phyloP scores from a whole-genome alignment of 2,113 vertebrate species.

The Malaclemys terrapin region DNA sequence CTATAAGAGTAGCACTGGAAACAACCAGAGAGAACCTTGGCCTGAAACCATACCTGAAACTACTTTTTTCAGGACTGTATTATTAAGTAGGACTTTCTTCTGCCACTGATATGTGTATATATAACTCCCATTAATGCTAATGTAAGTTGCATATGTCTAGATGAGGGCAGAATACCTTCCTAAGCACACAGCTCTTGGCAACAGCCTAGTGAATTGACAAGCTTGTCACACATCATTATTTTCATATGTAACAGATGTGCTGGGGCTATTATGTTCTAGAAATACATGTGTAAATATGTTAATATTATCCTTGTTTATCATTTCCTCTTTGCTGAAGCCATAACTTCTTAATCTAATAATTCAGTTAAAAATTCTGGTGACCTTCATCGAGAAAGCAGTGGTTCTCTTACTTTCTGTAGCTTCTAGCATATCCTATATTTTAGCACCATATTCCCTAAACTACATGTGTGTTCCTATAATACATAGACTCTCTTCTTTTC shows the following conservation, averaged over 20 bases:
- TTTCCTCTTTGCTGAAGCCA: not conserved
- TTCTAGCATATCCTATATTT: not conserved
- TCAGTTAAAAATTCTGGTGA: slow-evolving; percentile 1
- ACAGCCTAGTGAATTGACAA: not conserved
- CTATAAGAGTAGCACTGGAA: not conserved
- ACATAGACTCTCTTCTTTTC: not conserved
- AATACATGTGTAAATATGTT: not conserved
- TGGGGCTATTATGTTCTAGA: not conserved
- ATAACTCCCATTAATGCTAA: not conserved
- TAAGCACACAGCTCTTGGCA: not conserved
- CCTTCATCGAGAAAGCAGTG: not conserved
- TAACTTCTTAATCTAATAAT: not conserved
- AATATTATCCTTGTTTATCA: not conserved
- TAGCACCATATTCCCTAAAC: not conserved
- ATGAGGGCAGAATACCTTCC: not conserved
- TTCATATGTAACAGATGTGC: not conserved
- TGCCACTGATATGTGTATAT: not conserved
- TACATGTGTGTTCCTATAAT: not conserved
- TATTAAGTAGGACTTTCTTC: not conserved
- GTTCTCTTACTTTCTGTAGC: not conserved
- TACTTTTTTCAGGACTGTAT: not conserved
- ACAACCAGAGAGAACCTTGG: not conserved
- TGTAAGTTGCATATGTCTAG: not conserved
- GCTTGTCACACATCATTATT: slow-evolving; percentile 21
- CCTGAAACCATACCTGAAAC: not conserved